Evolutionary conservation across 2,113 vertebrate species (phyloP).

Genomic region (Tupaia tana): DNA sequence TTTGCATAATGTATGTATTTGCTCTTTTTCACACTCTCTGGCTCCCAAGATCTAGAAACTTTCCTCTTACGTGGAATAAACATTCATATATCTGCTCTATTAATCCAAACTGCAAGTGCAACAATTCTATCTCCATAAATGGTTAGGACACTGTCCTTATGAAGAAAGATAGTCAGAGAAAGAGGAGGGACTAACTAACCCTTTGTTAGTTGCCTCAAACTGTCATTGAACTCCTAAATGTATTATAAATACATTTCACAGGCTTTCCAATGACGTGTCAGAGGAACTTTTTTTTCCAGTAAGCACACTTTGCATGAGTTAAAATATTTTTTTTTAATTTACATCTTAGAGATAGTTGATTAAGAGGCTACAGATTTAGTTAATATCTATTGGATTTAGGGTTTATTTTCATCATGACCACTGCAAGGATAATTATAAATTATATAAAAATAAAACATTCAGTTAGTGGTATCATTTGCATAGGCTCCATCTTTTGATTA

Average conservation of each 20-base stretch:
- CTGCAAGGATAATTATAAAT: background rate
- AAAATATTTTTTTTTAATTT: background rate
- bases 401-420: background rate
- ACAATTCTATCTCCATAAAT: background rate
- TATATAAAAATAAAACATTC: background rate
- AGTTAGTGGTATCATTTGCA: background rate
- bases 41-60: background rate
- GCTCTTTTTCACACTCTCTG: slow-evolving; percentile 5
- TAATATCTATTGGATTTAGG: background rate
- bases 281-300: background rate
- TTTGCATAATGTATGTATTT: background rate
- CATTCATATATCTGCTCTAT: background rate
- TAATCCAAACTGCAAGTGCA: background rate
- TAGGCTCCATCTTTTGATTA: background rate
- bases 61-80: background rate
- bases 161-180: background rate
- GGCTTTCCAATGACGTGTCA: background rate
- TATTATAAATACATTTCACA: background rate
- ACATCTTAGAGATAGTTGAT: background rate
- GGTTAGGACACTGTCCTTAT: background rate
- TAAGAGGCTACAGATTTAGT: background rate
- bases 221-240: background rate
- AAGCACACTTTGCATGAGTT: background rate
- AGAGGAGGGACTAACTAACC: background rate
- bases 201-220: too few relatives aligned